These are phyloP conservation scores for Drosophila nasuta DNA, from an alignment of 1,140 invertebrate genomes.

Conservation along the genomic window DNA sequence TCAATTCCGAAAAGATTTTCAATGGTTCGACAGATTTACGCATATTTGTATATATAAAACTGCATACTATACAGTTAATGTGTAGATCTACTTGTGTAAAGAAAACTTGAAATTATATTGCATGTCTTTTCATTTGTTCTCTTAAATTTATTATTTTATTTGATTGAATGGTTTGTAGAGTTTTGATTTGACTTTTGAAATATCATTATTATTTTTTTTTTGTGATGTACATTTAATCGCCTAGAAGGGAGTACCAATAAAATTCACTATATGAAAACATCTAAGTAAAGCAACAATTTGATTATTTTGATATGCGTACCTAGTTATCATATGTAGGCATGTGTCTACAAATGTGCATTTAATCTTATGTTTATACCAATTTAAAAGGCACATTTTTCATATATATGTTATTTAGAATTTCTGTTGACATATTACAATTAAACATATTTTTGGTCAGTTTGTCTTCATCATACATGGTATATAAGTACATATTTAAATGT, in stretches of 20 bases:
- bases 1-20: slow-evolving; percentile 37
- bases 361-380: slow-evolving; percentile 44
- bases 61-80: slow-evolving; percentile 15
- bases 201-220: slow-evolving; percentile 2
- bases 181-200: slow-evolving; percentile 20
- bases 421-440: slow-evolving; percentile 21
- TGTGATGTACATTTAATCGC: slow-evolving; percentile 26
- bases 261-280: slow-evolving; percentile 41
- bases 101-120: slow-evolving; percentile 61
- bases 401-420: slow-evolving; percentile 52
- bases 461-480: slow-evolving; percentile 21
- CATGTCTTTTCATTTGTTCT: slow-evolving; percentile 55
- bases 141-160: slow-evolving; percentile 38
- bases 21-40: slow-evolving; percentile 19
- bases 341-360: slow-evolving; percentile 14
- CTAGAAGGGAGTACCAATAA: slow-evolving; percentile 38
- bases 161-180: slow-evolving; percentile 40
- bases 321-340: background rate
- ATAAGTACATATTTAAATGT: slow-evolving; percentile 1
- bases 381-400: slow-evolving; percentile 49
- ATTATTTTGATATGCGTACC: slow-evolving; percentile 16
- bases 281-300: slow-evolving; percentile 36
- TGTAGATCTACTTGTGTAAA: slow-evolving; percentile 42
- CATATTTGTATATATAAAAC: slow-evolving; percentile 13
- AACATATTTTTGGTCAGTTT: slow-evolving; percentile 42